Evolutionary conservation across 2,888 invertebrate genomes (phyloP).

Genomic region (Conomelus anceps): DNA sequence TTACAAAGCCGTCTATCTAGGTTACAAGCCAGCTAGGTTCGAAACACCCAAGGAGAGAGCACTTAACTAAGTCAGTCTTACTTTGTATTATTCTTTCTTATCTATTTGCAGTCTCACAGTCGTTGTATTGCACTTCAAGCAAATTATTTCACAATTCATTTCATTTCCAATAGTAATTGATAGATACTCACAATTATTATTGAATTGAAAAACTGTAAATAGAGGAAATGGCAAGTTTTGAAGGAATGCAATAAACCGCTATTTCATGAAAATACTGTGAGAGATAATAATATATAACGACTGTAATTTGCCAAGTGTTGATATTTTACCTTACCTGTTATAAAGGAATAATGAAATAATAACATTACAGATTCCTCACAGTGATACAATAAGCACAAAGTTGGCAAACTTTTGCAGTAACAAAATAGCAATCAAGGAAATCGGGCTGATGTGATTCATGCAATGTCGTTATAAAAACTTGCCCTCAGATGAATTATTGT

Average conservation of each 20-base stretch:
- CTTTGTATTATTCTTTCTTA: not conserved
- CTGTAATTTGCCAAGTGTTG: not conserved
- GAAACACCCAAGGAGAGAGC: not conserved
- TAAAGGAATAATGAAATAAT: no score
- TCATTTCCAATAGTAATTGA: not conserved
- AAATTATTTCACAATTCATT: not conserved
- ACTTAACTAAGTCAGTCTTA: not conserved
- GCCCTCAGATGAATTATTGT: no score
- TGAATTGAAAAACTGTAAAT: not conserved
- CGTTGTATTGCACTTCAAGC: not conserved
- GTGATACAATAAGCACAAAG: no score
- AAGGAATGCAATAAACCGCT: no score
- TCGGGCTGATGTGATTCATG: no score
- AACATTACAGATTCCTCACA: no score
- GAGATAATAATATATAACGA: not conserved
- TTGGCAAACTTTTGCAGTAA: no score
- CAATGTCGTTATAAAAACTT: no score
- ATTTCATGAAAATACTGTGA: not conserved
- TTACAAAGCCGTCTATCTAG: not conserved
- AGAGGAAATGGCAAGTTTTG: not conserved
- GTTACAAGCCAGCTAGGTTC: not conserved
- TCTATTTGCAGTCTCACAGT: not conserved
- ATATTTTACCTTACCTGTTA: not conserved
- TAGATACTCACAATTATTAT: no score
- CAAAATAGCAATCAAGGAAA: no score